Evolutionary conservation across 2,888 invertebrate species (phyloP).

Genomic region (Brenthis hecate): DNA sequence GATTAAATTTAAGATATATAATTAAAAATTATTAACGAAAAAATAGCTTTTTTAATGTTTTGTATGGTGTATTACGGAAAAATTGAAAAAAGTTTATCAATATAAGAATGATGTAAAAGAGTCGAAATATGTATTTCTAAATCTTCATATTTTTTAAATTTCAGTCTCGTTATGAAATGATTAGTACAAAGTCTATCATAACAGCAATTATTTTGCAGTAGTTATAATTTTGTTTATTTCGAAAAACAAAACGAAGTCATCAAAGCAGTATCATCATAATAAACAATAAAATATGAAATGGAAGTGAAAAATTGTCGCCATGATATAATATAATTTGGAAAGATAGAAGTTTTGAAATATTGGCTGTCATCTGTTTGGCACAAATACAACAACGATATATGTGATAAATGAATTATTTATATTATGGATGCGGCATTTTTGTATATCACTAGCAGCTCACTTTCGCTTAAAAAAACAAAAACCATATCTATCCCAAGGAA

Average conservation of each 20-base stretch:
- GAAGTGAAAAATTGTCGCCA: conserved; percentile 35
- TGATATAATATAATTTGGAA: conserved; percentile 61
- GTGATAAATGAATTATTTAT: conserved; percentile 14
- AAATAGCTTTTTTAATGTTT: too few species aligned
- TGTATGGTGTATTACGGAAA: too few species aligned
- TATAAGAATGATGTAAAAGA: too few species aligned
- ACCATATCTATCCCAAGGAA: too few species aligned
- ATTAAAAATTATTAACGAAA: too few species aligned
- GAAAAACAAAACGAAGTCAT: conserved; percentile 1
- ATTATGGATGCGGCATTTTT: conserved; percentile 47
- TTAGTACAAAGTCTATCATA: too few species aligned
- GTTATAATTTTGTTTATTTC: neutral
- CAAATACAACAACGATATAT: conserved; percentile 48
- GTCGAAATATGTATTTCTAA: too few species aligned
- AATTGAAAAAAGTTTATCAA: too few species aligned
- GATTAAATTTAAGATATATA: too few species aligned
- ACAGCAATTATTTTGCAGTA: neutral
- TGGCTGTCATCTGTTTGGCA: conserved; percentile 65
- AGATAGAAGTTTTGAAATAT: conserved; percentile 67
- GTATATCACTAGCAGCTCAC: neutral
- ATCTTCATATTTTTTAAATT: too few species aligned
- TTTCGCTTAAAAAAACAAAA: too few species aligned
- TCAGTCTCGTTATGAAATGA: too few species aligned
- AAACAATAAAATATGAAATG: conserved; percentile 35
- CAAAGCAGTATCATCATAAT: conserved; percentile 20